Evolutionary conservation across 2,113 vertebrate species (phyloP), one percentile per base, ranked within the genome.

Genomic region (Xiphophorus hellerii): DNA sequence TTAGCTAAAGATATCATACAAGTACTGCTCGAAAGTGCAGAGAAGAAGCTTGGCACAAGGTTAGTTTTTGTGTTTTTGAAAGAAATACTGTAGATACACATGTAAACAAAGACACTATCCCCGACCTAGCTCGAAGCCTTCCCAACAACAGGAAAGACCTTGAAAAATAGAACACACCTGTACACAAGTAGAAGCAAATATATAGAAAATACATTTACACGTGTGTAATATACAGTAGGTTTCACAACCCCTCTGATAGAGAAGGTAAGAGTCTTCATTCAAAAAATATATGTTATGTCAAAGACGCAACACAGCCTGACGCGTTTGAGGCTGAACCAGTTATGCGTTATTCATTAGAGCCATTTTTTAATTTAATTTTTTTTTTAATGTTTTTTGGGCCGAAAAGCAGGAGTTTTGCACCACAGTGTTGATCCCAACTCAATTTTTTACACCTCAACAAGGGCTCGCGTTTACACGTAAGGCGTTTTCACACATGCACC

Each of bases 81-180:
- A 90, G 90, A 93, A 93, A 89, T 86, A 93, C 85, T 12, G 73
- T 92, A 85, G 82, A 92, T 87, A 91, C 90, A 94, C 89, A 92
- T 95, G 93, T 94, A 94, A 94, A 94, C 93, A 94, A 92, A 93
- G 92, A 92, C 90, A 92, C 90, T 93, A 90, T 90, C 87, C 89
- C 89, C 77, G 80, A 92, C 83, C 88, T 90, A 92, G 82, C 77
- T 81, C 68, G 87, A 83, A 82, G 85, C 89, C 71, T 77, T 81
- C 91, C 83, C 25, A 80, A 91, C 89, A 81, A 90, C 25, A 72
- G 87, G 80, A 79, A 67, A 84, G 89, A n/a, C 74, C 73, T 83
- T 82, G 82, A 90, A 92, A 88, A 92, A 90, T 68, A 15, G 81
- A 88, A 88, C 77, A 44, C 85, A 84, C 85, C 84, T 80, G 81